Base-by-base conservation (phyloP, 2,888 invertebrate genomes). In the Rhagophthalmus giganteus region DNA sequence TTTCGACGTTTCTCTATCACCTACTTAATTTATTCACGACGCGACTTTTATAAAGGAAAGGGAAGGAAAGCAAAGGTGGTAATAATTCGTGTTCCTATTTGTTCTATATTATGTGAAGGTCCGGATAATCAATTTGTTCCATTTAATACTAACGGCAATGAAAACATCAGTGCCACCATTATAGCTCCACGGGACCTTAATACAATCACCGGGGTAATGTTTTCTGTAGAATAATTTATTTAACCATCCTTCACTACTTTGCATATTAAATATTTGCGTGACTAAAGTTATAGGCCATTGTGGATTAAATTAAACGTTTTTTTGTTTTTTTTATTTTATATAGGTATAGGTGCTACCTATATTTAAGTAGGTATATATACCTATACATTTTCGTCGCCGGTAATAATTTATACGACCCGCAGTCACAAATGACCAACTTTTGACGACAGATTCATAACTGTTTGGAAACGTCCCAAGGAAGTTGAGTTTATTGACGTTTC, bases 61-160 rank as follows among this genome's bases (percentile, higher is more conserved):
- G 9, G 10, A 9, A 33, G 12, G 15, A 33, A 33, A 9, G 15
- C 15, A 33, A 33, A 33, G 14, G n/a, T n/a, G n/a, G n/a, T n/a
- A n/a, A n/a, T n/a, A n/a, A n/a, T n/a, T n/a, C n/a, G n/a, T n/a
- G n/a, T n/a, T n/a, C n/a, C n/a, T 35, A 35, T 24, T 24, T 35
- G 24, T 24, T 35, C 25, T 11, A n/a, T 24, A 35, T 28, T 30
- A 38, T 37, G 14, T 16, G 26, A 48, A 38, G 45, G 47, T 48
- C 51, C 48, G 41, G 41, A 55, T 52, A 54, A 57, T 57, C 57
- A 57, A 55, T 57, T 57, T 57, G 57, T 55, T 57, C 52, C 41
- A 46, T 39, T 48, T 42, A 35, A 15, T 44, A 44, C 37, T 45
- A 45, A 51, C 45, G 33, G 35, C 24, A 45, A 34, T 41, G 31